A percentile compares a stretch with the other conserved stretches of the same genome.
These are phyloP conservation scores for Bicyclus anynana DNA, from an alignment of 1,140 invertebrate species.

Conservation along the genomic window DNA sequence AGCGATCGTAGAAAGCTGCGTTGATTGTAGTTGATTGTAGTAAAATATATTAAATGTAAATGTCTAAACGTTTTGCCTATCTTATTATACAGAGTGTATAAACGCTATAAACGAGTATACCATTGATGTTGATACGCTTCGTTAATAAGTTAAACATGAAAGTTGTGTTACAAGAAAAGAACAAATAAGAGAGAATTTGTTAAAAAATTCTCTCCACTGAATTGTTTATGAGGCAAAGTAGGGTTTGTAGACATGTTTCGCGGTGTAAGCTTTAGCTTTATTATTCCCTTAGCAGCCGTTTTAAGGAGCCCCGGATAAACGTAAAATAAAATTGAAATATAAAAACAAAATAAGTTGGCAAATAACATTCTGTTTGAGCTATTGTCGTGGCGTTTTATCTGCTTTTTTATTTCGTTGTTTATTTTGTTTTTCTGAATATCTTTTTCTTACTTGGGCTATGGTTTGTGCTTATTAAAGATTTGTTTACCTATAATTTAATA, in stretches of 20 bases:
- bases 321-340: slow-evolving; percentile 66
- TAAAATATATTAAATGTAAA: too few relatives aligned
- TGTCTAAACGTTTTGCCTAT: too few relatives aligned
- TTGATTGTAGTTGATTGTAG: too few relatives aligned
- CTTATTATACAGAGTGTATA: too few relatives aligned
- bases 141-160: not conserved
- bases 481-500: too few relatives aligned
- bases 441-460: not conserved
- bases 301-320: slow-evolving; percentile 48
- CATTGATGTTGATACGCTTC: not conserved
- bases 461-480: too few relatives aligned
- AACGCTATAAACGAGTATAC: not conserved
- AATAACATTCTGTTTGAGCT: slow-evolving; percentile 10
- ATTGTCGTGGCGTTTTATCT: slow-evolving; percentile 1
- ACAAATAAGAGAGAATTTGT: slow-evolving; percentile 39
- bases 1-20: too few relatives aligned
- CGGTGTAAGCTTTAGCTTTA: slow-evolving; percentile 41
- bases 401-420: not conserved
- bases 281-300: slow-evolving; percentile 56
- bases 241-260: slow-evolving; percentile 38
- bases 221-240: slow-evolving; percentile 53
- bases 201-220: slow-evolving; percentile 52
- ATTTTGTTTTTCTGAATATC: not conserved
- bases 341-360: slow-evolving; percentile 28
- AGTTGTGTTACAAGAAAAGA: slow-evolving; percentile 24